Evolutionary conservation across 2,888 invertebrate genomes (phyloP).

Genomic region (Xanthorhoe spadicearia): DNA sequence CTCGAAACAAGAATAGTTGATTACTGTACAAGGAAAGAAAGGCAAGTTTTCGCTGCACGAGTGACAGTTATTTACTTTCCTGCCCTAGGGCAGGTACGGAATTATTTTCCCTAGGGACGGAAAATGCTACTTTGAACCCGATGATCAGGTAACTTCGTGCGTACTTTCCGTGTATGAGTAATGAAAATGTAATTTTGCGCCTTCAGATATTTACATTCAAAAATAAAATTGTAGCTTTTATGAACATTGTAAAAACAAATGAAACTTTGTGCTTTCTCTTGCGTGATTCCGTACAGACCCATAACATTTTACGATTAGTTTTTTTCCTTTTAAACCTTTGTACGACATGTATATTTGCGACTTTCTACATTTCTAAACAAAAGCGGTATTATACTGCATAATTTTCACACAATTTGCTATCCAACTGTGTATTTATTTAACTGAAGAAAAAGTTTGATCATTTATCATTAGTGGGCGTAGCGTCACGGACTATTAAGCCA

Average conservation of each 20-base stretch:
- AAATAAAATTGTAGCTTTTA: background rate
- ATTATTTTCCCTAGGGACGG: too few relatives aligned
- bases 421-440: slow-evolving; percentile 10
- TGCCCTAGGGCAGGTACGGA: too few relatives aligned
- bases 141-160: too few relatives aligned
- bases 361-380: background rate
- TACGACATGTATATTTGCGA: background rate
- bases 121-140: too few relatives aligned
- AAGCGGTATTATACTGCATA: background rate
- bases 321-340: background rate
- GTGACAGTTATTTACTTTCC: too few relatives aligned
- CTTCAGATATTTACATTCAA: background rate
- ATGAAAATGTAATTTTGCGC: background rate
- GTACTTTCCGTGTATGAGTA: too few relatives aligned
- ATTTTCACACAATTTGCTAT: slow-evolving; percentile 3
- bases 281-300: background rate
- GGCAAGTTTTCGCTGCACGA: too few relatives aligned
- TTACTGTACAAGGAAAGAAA: too few relatives aligned
- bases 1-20: too few relatives aligned
- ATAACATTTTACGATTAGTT: background rate
- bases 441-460: slow-evolving; percentile 34
- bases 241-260: background rate
- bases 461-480: slow-evolving; percentile 45
- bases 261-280: background rate
- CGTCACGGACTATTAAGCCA: slow-evolving; percentile 43